Evolutionary conservation across 2,797 vertebrate species (phyloP).

Genomic region (Meda fulgida): DNA sequence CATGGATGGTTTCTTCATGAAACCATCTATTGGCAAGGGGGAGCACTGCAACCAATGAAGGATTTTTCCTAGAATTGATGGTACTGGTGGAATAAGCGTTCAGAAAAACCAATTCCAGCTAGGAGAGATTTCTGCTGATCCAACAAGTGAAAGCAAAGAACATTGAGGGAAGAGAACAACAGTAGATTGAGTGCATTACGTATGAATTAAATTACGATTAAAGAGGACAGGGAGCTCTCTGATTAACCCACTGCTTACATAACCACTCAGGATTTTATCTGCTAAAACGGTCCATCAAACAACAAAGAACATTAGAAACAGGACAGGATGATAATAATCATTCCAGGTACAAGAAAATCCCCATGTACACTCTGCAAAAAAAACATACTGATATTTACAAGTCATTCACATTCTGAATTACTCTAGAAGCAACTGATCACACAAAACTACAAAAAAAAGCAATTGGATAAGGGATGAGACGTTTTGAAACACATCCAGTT

Average conservation of each 20-base stretch:
- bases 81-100: neutral
- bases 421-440: neutral
- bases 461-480: neutral
- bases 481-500: neutral
- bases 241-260: conserved; percentile 49
- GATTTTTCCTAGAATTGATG: neutral
- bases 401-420: neutral
- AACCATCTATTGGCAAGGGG: no score
- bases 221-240: neutral
- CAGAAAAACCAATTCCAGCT: neutral
- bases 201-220: conserved; percentile 40
- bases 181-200: neutral
- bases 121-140: neutral
- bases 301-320: conserved; percentile 25
- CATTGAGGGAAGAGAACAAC: neutral
- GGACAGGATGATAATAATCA: neutral
- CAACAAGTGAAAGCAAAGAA: conserved; percentile 9
- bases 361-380: neutral
- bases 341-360: neutral
- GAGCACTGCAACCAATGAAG: neutral
- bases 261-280: conserved; percentile 39
- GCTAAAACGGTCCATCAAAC: conserved; percentile 10
- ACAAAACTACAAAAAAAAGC: neutral
- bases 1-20: no score
- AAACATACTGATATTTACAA: neutral